A percentile compares a stretch with the other conserved stretches of the same genome.
phyloP scores from a whole-genome alignment of 2,113 vertebrate species.

The Salvator merianae region DNA sequence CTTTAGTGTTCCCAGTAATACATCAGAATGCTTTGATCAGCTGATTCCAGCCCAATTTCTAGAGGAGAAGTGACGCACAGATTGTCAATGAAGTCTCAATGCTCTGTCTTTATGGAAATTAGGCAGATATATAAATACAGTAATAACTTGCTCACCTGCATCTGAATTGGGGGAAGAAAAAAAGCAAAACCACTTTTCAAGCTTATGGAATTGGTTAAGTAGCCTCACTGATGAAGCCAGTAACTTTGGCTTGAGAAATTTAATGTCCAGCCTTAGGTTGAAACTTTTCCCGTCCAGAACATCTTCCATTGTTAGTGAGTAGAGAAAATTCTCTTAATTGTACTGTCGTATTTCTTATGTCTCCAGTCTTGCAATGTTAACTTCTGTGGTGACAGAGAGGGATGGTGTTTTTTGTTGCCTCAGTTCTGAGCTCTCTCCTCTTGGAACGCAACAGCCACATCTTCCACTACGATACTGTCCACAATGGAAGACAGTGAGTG shows the following conservation, averaged over 20 bases:
- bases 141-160: not conserved
- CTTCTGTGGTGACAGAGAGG: not conserved
- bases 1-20: slow-evolving; percentile 40
- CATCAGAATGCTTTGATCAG: slow-evolving; percentile 56
- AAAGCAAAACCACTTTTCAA: accelerated
- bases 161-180: not conserved
- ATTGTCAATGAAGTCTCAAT: not conserved
- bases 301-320: slow-evolving; percentile 27
- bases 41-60: not conserved
- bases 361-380: slow-evolving; percentile 8
- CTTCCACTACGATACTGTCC: slow-evolving; percentile 88
- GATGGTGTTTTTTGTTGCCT: not conserved
- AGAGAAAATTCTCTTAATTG: slow-evolving; percentile 3
- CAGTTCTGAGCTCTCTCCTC: slow-evolving; percentile 76
- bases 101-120: accelerated
- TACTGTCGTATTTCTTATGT: slow-evolving; percentile 27
- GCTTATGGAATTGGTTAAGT: not conserved
- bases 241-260: not conserved
- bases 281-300: not conserved
- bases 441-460: slow-evolving; percentile 77
- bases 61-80: not conserved
- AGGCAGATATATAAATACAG: slow-evolving; percentile 7
- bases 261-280: slow-evolving; percentile 1
- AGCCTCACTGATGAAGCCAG: slow-evolving; percentile 1
- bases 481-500: slow-evolving; percentile 92